A percentile compares a stretch with the other conserved stretches of the same genome.
These are phyloP conservation scores for Cerceris rybyensis DNA, from an alignment of 2,888 invertebrate species.

Conservation along the genomic window DNA sequence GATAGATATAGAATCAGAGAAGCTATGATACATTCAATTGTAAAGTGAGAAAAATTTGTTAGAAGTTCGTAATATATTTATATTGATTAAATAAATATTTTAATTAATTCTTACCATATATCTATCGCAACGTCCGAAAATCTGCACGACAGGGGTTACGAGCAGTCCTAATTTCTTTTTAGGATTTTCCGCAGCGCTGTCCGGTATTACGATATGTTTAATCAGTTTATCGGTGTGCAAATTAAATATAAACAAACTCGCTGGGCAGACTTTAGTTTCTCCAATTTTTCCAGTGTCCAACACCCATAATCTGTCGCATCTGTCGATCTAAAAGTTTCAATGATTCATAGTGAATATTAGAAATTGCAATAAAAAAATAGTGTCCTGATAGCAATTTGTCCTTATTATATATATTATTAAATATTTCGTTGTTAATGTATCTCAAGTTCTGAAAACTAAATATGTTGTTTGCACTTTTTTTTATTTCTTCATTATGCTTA, in stretches of 20 bases:
- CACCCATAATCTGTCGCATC: slow-evolving; percentile 88
- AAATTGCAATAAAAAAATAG: too few relatives aligned
- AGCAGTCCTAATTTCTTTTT: slow-evolving; percentile 56
- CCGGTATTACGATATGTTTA: slow-evolving; percentile 61
- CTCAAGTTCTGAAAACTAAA: too few relatives aligned
- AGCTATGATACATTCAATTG: too few relatives aligned
- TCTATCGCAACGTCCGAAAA: slow-evolving; percentile 46
- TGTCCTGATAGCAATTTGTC: too few relatives aligned
- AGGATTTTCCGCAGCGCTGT: slow-evolving; percentile 47
- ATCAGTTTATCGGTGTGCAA: slow-evolving; percentile 82
- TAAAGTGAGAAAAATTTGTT: too few relatives aligned
- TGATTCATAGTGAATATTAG: too few relatives aligned
- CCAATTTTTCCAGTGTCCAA: slow-evolving; percentile 87
- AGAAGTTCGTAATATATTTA: too few relatives aligned
- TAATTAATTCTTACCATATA: slow-evolving; percentile 56
- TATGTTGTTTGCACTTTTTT: not conserved
- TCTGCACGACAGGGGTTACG: slow-evolving; percentile 68
- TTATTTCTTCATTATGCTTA: slow-evolving; percentile 80
- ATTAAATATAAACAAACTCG: slow-evolving; percentile 89
- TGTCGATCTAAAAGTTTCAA: slow-evolving; percentile 85
- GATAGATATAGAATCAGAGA: too few relatives aligned
- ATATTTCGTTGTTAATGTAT: too few relatives aligned
- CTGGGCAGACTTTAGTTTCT: slow-evolving; percentile 85
- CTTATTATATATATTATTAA: too few relatives aligned
- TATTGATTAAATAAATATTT: not conserved